Evolutionary conservation across 2,888 invertebrate species (phyloP), one percentile per base, ranked within the genome.

Genomic region (Tridacna gigas): DNA sequence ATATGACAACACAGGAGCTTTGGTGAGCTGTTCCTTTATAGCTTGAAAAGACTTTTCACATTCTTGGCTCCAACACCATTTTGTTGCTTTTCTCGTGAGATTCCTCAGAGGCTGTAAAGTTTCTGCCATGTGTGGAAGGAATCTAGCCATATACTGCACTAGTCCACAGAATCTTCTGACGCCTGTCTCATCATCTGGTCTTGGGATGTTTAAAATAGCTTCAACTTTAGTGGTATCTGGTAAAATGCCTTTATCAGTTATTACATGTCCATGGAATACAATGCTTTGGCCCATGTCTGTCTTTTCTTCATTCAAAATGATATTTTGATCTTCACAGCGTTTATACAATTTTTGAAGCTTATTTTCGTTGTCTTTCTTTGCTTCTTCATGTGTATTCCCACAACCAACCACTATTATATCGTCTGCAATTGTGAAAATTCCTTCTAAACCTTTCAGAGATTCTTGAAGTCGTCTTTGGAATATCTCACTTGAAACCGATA

Each of bases 401-500:
- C 78, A 84, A 45, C 82, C 79, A 28, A 67, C 86, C 15, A 84
- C 61, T 45, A 86, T 77, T 28, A 88, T 88, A 65, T 82, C 86
- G 74, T 87, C 85, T 45, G 78, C 80, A 26, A 83, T 83, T 0
- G 81, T 65, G 51, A 88, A 86, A 48, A 45, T 77, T 15, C 80
- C 85, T 20, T 82, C 80, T 20, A 88, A 63, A 12, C 74, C 89
- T 15, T 74, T 69, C 5, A 85, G 77, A 3, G 86, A 74, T 73
- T 90, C 84, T 65, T 80, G 74, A 12, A 90, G 77, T 69, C 78
- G 80, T 26, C 76, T 51, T 61, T 86, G 86, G 66, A 90, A 89
- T 25, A 86, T 86, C 63, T 90, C 89, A 85, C 85, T 86, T 20
- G 81, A 84, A 7, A 90, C 88, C n/a, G 78, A 79, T 26, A 89